Conservation (phyloP, 2,797 vertebrate genomes). For the Pachyuromys duprasi region DNA sequence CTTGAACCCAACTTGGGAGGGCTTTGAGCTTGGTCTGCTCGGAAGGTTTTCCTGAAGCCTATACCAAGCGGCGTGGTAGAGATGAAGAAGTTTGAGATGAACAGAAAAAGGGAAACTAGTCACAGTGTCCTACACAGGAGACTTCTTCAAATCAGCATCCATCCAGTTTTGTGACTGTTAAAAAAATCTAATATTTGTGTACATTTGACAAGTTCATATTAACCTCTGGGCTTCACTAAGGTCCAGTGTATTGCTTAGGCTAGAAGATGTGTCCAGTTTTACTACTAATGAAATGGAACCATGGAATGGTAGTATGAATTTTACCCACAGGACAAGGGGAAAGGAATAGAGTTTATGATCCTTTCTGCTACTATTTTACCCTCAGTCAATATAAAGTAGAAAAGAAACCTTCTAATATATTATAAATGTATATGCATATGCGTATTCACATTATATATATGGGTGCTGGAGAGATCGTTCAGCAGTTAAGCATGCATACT, state of each 20-base stretch:
- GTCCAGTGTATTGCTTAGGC: neutral
- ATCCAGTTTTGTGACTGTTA: slow-evolving; percentile 13
- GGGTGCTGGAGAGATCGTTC: neutral
- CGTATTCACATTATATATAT: too few relatives aligned
- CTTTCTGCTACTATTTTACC: neutral
- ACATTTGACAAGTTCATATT: neutral
- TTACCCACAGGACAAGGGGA: neutral
- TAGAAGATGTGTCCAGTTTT: neutral
- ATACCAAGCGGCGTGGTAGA: neutral
- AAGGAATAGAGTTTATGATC: neutral
- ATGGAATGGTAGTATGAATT: neutral
- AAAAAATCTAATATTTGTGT: neutral
- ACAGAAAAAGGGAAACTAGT: neutral
- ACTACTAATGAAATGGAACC: neutral
- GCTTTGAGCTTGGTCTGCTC: neutral
- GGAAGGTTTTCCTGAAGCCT: neutral
- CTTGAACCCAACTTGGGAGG: neutral
- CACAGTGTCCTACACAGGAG: neutral
- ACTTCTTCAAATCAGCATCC: neutral
- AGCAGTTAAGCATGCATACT: neutral
- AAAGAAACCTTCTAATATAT: neutral
- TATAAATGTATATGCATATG: neutral
- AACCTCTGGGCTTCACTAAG: neutral
- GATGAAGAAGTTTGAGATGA: neutral
- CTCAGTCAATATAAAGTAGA: neutral